Conservation (phyloP, 2,797 vertebrate species). For the Rhynchotus rufescens region DNA sequence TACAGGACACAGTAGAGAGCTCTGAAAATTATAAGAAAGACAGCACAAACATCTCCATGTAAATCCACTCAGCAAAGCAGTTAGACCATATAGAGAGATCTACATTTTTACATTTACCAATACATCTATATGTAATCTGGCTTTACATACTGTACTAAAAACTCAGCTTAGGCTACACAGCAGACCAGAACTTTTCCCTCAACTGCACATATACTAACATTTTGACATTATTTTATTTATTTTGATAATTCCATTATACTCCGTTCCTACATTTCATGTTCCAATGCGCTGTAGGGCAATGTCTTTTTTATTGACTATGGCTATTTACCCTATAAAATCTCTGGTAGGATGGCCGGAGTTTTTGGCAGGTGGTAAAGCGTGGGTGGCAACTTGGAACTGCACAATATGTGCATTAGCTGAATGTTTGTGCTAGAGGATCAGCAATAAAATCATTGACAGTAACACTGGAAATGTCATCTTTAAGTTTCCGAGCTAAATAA, state of each 20-base stretch:
- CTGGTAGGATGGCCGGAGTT: slow-evolving; percentile 1
- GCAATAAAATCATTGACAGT: slow-evolving; percentile 10
- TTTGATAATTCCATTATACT: not conserved
- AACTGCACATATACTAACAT: not conserved
- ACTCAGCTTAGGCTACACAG: not conserved
- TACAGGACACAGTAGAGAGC: not conserved
- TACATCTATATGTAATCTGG: not conserved
- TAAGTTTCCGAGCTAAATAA: slow-evolving; percentile 32
- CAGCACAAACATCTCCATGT: not conserved
- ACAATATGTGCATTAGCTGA: not conserved
- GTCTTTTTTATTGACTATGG: not conserved
- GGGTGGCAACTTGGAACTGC: slow-evolving; percentile 6
- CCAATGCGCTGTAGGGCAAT: not conserved
- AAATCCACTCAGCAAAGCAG: not conserved
- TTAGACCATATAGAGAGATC: not conserved
- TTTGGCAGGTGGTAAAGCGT: slow-evolving; percentile 20
- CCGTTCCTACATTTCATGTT: not conserved
- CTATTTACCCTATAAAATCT: not conserved
- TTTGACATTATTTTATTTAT: not conserved
- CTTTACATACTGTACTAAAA: not conserved
- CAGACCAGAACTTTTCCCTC: not conserved
- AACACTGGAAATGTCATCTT: slow-evolving; percentile 10
- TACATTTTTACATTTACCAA: not conserved
- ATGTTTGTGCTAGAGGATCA: slow-evolving; percentile 27
- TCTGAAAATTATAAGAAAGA: not conserved